Conservation (phyloP, 2,888 invertebrate genomes). For the Sphaerophoria rueppellii region DNA sequence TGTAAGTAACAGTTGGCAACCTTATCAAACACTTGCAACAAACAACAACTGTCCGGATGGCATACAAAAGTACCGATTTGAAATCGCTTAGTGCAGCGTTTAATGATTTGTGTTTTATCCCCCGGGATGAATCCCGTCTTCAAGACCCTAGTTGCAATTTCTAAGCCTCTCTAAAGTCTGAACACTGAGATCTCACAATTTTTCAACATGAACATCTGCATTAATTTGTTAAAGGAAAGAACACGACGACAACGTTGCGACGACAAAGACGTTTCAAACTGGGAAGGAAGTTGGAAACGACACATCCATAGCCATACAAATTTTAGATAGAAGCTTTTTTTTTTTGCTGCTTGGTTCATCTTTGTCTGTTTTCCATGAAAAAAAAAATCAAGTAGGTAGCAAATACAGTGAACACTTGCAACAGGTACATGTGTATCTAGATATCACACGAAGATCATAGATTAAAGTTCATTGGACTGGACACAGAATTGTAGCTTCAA, state of each 20-base stretch:
- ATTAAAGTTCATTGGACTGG: constrained; percentile 66
- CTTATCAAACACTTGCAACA: neutral
- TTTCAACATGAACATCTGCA: constrained; percentile 70
- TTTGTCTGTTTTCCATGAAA: neutral
- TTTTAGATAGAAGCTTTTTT: neutral
- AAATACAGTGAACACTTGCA: neutral
- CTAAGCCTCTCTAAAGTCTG: constrained; percentile 12
- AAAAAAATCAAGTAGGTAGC: constrained; percentile 7
- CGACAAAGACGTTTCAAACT: neutral
- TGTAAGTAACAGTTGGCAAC: neutral
- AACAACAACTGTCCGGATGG: constrained; percentile 36
- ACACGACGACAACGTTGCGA: neutral
- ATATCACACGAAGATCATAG: constrained; percentile 25
- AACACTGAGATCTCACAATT: constrained; percentile 52
- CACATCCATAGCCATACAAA: constrained; percentile 15
- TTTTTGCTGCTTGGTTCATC: neutral
- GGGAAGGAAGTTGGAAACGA: constrained; percentile 50
- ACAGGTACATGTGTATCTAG: neutral
- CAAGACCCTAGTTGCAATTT: constrained; percentile 19
- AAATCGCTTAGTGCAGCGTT: constrained; percentile 69
- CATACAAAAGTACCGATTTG: constrained; percentile 55
- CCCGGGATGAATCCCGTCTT: constrained; percentile 49
- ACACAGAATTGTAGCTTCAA: constrained; percentile 2
- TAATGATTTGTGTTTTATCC: constrained; percentile 72
- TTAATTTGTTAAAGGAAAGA: constrained; percentile 66